Evolutionary conservation across 2,888 invertebrate species (phyloP).

Genomic region (Macrophya alboannulata): DNA sequence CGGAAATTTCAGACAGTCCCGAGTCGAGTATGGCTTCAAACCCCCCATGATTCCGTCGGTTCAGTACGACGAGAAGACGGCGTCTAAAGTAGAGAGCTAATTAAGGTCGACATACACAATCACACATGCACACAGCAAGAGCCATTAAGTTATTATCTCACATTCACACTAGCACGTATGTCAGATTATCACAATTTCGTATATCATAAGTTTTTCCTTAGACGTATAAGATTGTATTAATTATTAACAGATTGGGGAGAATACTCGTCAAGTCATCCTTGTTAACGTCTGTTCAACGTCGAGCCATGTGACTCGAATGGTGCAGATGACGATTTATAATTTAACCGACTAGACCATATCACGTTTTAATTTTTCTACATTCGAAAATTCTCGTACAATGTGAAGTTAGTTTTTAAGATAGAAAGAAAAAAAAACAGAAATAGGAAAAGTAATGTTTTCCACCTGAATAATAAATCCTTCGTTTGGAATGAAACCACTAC

Average conservation of each 20-base stretch:
- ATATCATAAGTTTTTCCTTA: not conserved
- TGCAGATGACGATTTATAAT: not conserved
- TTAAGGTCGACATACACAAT: constrained; percentile 27
- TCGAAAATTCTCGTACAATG: not conserved
- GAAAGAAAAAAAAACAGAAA: not conserved
- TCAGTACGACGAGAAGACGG: constrained; percentile 87
- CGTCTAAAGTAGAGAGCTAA: constrained; percentile 72
- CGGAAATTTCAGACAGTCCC: constrained; percentile 84
- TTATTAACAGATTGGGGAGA: not conserved
- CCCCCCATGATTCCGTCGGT: constrained; percentile 91
- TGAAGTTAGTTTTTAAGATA: not conserved
- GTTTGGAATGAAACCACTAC: no score
- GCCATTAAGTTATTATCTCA: constrained; percentile 39
- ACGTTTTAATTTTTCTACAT: not conserved
- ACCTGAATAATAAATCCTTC: not conserved
- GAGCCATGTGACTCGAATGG: not conserved
- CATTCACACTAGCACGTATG: constrained; percentile 30
- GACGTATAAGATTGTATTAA: not conserved
- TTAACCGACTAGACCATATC: not conserved
- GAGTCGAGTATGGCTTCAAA: constrained; percentile 92
- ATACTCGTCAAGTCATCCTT: not conserved
- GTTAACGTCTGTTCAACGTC: not conserved
- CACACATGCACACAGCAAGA: constrained; percentile 9
- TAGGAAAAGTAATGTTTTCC: not conserved
- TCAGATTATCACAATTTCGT: constrained; percentile 2